Conservation (phyloP, 2,888 invertebrate genomes). For the Dendrolimus houi region DNA sequence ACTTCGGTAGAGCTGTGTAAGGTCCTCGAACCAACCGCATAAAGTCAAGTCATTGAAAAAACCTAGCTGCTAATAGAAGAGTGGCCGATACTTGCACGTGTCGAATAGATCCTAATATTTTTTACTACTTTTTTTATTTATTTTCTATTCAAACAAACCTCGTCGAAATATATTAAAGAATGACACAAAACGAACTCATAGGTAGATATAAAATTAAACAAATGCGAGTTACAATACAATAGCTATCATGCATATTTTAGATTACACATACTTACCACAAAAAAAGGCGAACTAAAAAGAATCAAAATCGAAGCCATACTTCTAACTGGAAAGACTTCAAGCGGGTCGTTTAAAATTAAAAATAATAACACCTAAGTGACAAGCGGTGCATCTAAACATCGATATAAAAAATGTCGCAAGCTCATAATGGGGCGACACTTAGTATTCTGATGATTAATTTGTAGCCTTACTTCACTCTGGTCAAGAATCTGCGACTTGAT, state of each 20-base stretch:
- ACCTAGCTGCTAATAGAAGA: too few relatives aligned
- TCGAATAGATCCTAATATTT: too few relatives aligned
- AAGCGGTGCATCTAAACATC: slow-evolving; percentile 76
- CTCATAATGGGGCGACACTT: slow-evolving; percentile 57
- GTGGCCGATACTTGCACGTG: too few relatives aligned
- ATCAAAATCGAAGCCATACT: slow-evolving; percentile 9
- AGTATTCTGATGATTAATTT: slow-evolving; percentile 33
- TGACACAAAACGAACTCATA: not conserved
- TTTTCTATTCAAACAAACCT: too few relatives aligned
- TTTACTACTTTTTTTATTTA: too few relatives aligned
- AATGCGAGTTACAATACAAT: slow-evolving; percentile 12
- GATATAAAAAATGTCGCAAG: slow-evolving; percentile 58
- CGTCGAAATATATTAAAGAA: not conserved
- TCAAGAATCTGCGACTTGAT: slow-evolving; percentile 91
- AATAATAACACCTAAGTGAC: slow-evolving; percentile 62
- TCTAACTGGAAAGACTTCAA: slow-evolving; percentile 6
- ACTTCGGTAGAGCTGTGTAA: too few relatives aligned
- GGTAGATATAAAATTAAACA: slow-evolving; percentile 8
- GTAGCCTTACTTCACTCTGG: slow-evolving; percentile 92
- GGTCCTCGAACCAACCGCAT: too few relatives aligned
- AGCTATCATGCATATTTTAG: slow-evolving; percentile 57
- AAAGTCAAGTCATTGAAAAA: too few relatives aligned
- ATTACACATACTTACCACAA: slow-evolving; percentile 41
- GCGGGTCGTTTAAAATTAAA: slow-evolving; percentile 18
- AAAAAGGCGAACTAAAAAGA: slow-evolving; percentile 30